These are phyloP conservation scores for Oryzias javanicus DNA, from an alignment of 2,113 vertebrate genomes.

Conservation along the genomic window DNA sequence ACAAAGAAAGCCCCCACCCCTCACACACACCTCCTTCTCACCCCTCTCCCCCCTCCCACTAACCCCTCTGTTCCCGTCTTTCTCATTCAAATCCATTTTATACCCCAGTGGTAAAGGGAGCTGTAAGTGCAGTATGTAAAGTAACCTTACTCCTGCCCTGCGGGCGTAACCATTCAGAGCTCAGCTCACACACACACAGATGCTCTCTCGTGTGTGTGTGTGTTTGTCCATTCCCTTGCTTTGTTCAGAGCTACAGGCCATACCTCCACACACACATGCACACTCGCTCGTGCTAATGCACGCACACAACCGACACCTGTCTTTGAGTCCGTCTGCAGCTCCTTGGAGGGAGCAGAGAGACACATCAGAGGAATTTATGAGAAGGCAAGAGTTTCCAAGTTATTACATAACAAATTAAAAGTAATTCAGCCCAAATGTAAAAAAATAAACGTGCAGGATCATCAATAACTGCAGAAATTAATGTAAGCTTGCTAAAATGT, in stretches of 20 bases:
- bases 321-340: conserved; percentile 35
- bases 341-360: conserved; percentile 5
- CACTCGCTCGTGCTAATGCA: conserved; percentile 9
- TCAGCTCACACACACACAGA: conserved; percentile 55
- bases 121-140: conserved; percentile 85
- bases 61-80: conserved; percentile 76
- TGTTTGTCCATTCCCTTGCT: conserved; percentile 48
- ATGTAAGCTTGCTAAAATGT: too few relatives aligned
- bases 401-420: neutral
- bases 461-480: too few relatives aligned
- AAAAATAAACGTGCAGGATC: too few relatives aligned
- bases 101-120: conserved; percentile 83
- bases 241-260: conserved; percentile 50
- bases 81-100: conserved; percentile 93
- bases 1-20: conserved; percentile 73
- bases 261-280: conserved; percentile 51
- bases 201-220: conserved; percentile 40
- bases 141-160: conserved; percentile 69
- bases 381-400: neutral
- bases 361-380: conserved; percentile 5
- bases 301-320: conserved; percentile 61
- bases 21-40: conserved; percentile 15
- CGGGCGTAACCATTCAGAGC: conserved; percentile 58
- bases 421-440: too few relatives aligned
- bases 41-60: conserved; percentile 20